Evolutionary conservation across 2,113 vertebrate genomes (phyloP).

Genomic region (Galemys pyrenaicus): DNA sequence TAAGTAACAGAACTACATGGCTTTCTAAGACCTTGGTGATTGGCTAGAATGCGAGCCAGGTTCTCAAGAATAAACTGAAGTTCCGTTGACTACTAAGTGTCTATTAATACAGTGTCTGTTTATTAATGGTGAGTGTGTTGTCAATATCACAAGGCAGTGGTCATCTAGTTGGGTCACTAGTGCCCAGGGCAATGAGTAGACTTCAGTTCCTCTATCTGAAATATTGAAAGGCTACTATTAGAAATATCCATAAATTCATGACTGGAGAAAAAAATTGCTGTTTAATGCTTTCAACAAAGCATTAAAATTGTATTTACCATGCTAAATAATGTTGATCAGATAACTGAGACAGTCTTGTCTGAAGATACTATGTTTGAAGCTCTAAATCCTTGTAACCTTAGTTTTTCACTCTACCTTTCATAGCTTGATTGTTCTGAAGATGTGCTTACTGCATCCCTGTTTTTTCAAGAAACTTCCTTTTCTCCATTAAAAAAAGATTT

Average conservation of each 20-base stretch:
- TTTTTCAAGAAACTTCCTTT: not conserved
- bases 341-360: not conserved
- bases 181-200: not conserved
- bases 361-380: not conserved
- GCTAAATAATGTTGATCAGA: not conserved
- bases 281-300: not conserved
- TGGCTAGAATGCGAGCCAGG: not conserved
- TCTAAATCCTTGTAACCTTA: not conserved
- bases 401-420: not conserved
- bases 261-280: not conserved
- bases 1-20: not conserved
- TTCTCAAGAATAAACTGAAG: not conserved
- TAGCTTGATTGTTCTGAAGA: not conserved
- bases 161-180: not conserved
- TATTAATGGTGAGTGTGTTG: not conserved
- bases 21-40: not conserved
- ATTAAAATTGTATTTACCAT: not conserved
- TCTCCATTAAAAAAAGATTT: not conserved
- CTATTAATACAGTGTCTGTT: not conserved
- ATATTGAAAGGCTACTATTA: not conserved
- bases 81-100: no score
- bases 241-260: not conserved
- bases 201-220: not conserved
- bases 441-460: not conserved
- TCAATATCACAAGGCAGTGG: not conserved